phyloP scores from a whole-genome alignment of 1,140 invertebrate genomes.

The Drosophila asahinai region DNA sequence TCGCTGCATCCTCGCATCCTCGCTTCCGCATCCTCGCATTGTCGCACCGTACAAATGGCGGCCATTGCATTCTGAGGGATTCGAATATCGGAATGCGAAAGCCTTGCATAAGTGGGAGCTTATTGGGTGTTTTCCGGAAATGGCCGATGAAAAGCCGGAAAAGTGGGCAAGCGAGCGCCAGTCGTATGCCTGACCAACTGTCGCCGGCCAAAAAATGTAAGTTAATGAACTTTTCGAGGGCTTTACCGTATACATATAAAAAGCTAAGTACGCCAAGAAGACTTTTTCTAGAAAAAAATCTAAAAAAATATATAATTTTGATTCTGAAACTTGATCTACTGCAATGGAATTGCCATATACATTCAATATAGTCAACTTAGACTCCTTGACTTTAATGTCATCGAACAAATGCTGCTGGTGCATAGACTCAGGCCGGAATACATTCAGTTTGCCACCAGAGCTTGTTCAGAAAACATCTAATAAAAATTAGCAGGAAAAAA shows the following conservation, averaged over 20 bases:
- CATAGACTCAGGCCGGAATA: not conserved
- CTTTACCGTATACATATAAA: not conserved
- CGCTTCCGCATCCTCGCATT: slow-evolving; percentile 44
- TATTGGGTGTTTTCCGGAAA: slow-evolving; percentile 33
- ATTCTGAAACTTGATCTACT: too few species aligned
- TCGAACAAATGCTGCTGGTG: not conserved
- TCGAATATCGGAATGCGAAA: slow-evolving; percentile 32
- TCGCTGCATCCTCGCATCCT: slow-evolving; percentile 44
- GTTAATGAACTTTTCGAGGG: slow-evolving; percentile 10
- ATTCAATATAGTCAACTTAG: not conserved
- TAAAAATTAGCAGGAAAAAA: not conserved
- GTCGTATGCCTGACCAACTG: slow-evolving; percentile 6
- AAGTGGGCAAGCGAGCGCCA: not conserved
- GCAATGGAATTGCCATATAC: too few species aligned
- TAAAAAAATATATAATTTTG: too few species aligned
- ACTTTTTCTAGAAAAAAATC: too few species aligned
- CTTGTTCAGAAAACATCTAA: slow-evolving; percentile 24
- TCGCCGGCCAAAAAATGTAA: not conserved
- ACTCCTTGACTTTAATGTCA: not conserved
- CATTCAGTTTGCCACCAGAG: slow-evolving; percentile 30
- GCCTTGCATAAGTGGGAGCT: slow-evolving; percentile 38
- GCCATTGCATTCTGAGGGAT: slow-evolving; percentile 48
- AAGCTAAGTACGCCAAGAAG: too few species aligned
- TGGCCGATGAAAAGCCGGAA: slow-evolving; percentile 1
- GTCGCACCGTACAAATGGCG: slow-evolving; percentile 56